These are phyloP conservation scores for Cyclina sinensis DNA, from an alignment of 1,140 invertebrate genomes.

Conservation along the genomic window DNA sequence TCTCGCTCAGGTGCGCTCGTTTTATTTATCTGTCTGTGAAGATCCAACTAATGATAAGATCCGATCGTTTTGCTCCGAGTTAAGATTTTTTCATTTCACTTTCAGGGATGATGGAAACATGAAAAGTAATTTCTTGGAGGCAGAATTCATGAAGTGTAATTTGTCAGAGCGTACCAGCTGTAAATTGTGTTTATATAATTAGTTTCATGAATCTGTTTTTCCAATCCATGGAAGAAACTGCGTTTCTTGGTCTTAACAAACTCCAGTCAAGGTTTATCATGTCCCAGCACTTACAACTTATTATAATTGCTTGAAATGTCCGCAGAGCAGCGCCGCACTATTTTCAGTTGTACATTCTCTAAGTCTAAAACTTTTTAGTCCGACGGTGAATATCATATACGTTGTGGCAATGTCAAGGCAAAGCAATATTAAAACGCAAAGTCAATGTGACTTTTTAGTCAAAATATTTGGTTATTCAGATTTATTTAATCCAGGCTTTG, in stretches of 20 bases:
- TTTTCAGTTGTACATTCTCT: no score
- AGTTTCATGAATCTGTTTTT: constrained; percentile 1
- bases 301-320: no score
- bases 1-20: neutral
- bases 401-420: no score
- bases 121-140: constrained; percentile 18
- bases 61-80: constrained; percentile 9
- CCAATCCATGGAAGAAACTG: neutral
- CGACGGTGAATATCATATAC: no score
- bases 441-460: no score
- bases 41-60: neutral
- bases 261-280: no score
- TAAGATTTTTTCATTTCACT: constrained; percentile 5
- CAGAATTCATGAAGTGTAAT: constrained; percentile 8
- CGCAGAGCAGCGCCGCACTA: no score
- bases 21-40: constrained; percentile 23
- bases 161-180: constrained; percentile 1
- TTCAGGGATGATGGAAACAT: neutral
- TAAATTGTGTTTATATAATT: constrained; percentile 17
- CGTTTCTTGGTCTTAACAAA: neutral
- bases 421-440: no score
- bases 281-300: no score
- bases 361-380: no score
- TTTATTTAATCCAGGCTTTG: no score
- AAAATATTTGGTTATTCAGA: no score